Conservation (phyloP, 2,113 vertebrate species). For the Felis chaus region DNA sequence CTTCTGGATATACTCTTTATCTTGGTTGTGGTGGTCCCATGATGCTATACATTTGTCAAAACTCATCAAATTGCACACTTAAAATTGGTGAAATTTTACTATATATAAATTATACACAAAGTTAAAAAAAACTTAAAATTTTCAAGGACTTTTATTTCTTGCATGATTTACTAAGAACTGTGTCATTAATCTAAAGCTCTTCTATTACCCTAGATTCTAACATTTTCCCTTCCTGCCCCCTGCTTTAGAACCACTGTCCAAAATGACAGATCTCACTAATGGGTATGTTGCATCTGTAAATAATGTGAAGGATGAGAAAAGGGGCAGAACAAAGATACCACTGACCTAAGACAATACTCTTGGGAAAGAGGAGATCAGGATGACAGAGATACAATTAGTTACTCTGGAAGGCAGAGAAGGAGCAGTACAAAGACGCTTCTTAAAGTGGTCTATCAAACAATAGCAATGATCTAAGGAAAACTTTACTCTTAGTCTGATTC, state of each 20-base stretch:
- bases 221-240: background rate
- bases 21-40: background rate
- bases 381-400: background rate
- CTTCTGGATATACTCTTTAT: background rate
- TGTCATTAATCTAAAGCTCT: background rate
- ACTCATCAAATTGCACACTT: background rate
- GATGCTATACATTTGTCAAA: background rate
- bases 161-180: background rate
- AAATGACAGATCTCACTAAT: background rate
- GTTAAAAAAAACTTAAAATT: background rate
- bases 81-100: slow-evolving; percentile 10
- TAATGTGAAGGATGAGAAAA: background rate
- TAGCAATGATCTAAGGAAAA: background rate
- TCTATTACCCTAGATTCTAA: background rate
- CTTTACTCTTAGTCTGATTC: background rate
- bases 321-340: background rate
- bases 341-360: background rate
- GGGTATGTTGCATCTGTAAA: background rate
- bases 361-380: background rate
- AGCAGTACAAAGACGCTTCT: background rate
- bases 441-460: background rate
- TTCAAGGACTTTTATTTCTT: background rate
- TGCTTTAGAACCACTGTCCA: background rate
- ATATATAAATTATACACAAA: background rate
- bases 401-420: background rate